A percentile compares a stretch with the other conserved stretches of the same genome.
Conservation (phyloP, 2,888 invertebrate genomes). For the Chydorus sphaericus region DNA sequence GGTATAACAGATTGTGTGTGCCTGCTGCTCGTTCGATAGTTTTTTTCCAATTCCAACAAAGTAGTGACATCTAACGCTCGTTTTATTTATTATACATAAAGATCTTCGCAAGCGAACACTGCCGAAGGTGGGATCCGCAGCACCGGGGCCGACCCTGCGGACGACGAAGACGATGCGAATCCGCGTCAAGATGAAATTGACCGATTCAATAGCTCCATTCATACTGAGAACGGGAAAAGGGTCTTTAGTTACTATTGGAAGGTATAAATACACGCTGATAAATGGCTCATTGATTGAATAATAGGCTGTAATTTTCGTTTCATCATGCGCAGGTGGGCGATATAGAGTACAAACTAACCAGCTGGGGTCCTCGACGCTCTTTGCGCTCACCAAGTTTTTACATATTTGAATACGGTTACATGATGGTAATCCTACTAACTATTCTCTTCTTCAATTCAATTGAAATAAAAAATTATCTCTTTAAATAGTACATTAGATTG, state of each 20-base stretch:
- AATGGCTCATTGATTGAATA: neutral
- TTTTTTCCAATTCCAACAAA: too few relatives aligned
- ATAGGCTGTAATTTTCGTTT: neutral
- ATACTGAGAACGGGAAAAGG: slow-evolving; percentile 22
- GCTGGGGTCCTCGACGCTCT: slow-evolving; percentile 28
- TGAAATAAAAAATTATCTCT: too few relatives aligned
- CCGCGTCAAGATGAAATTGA: slow-evolving; percentile 25
- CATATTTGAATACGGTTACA: slow-evolving; percentile 27
- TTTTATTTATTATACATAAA: slow-evolving; percentile 4
- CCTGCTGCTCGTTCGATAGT: too few relatives aligned
- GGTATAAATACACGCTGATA: slow-evolving; percentile 18
- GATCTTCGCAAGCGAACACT: slow-evolving; percentile 17
- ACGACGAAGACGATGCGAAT: slow-evolving; percentile 14
- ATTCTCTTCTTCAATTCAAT: too few relatives aligned
- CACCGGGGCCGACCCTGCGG: slow-evolving; percentile 11
- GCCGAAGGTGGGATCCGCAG: slow-evolving; percentile 16
- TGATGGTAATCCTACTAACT: too few relatives aligned
- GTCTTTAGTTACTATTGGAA: slow-evolving; percentile 31
- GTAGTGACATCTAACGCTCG: neutral
- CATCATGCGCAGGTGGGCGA: slow-evolving; percentile 18
- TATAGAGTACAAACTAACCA: slow-evolving; percentile 27
- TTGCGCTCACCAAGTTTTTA: slow-evolving; percentile 30
- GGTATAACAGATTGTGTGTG: too few relatives aligned
- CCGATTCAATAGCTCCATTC: slow-evolving; percentile 26
- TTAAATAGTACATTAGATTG: slow-evolving; percentile 32